Evolutionary conservation across 2,797 vertebrate genomes (phyloP).

Genomic region (Parambassis ranga): DNA sequence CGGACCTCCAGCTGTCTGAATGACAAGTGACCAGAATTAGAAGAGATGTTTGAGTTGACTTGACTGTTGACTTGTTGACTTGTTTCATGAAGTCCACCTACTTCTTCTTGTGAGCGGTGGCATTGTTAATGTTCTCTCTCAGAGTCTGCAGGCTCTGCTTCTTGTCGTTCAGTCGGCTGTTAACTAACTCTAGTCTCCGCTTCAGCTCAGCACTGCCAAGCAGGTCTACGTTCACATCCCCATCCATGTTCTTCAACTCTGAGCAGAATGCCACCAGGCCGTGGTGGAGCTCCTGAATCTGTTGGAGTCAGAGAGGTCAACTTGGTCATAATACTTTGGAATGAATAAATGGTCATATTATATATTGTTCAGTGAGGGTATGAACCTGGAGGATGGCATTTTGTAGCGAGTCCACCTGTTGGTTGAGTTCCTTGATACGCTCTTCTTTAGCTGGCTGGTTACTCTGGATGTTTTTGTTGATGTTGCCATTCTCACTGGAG

Average conservation of each 20-base stretch:
- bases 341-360: neutral
- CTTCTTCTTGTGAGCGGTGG: slow-evolving; percentile 65
- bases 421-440: slow-evolving; percentile 76
- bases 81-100: slow-evolving; percentile 46
- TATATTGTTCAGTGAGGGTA: neutral
- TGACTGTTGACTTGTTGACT: too few relatives aligned
- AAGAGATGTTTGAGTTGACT: too few relatives aligned
- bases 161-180: slow-evolving; percentile 69
- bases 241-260: slow-evolving; percentile 73
- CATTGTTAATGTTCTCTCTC: slow-evolving; percentile 59
- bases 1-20: slow-evolving; percentile 71
- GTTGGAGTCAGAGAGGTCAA: slow-evolving; percentile 1
- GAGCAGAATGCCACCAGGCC: slow-evolving; percentile 73
- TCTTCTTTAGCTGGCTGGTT: slow-evolving; percentile 65
- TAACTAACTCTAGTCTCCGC: slow-evolving; percentile 65
- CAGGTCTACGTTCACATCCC: slow-evolving; percentile 56
- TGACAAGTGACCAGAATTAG: slow-evolving; percentile 1
- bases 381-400: slow-evolving; percentile 77
- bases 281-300: slow-evolving; percentile 78
- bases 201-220: slow-evolving; percentile 58
- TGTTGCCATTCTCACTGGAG: slow-evolving; percentile 27
- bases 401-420: slow-evolving; percentile 77
- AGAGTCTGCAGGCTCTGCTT: slow-evolving; percentile 64
- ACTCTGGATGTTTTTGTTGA: slow-evolving; percentile 37
- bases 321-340: neutral